Conservation (phyloP, 2,797 vertebrate species). For the Anisognathus igniventris region DNA sequence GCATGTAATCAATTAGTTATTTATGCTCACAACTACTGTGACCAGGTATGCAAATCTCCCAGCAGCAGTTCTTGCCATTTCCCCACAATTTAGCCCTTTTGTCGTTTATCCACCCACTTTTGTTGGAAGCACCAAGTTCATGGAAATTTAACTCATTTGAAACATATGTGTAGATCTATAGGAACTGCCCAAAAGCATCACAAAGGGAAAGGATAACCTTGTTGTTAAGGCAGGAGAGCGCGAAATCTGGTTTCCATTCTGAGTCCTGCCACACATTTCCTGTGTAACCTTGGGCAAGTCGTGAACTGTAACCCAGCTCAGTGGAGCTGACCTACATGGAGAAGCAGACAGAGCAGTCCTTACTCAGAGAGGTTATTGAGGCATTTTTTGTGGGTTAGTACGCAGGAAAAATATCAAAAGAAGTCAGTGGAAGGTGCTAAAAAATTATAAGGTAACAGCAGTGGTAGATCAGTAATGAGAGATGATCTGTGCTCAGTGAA, state of each 20-base stretch:
- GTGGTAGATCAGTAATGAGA: neutral
- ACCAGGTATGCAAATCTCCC: slow-evolving; percentile 45
- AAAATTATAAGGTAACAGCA: neutral
- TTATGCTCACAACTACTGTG: slow-evolving; percentile 7
- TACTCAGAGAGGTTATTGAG: neutral
- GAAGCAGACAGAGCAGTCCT: slow-evolving; percentile 7
- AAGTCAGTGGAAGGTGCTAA: neutral
- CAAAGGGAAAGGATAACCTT: slow-evolving; percentile 60
- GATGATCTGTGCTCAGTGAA: rapidly evolving
- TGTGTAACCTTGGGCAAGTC: slow-evolving; percentile 61
- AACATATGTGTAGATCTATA: slow-evolving; percentile 42
- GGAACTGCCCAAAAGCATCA: slow-evolving; percentile 4
- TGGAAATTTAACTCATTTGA: slow-evolving; percentile 62
- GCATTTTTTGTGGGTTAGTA: neutral
- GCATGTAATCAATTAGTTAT: slow-evolving; percentile 44
- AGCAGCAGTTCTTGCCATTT: slow-evolving; percentile 6
- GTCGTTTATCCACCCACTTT: neutral
- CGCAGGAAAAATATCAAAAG: neutral
- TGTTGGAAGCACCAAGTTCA: slow-evolving; percentile 3
- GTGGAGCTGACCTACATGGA: slow-evolving; percentile 29
- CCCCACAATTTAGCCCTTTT: neutral
- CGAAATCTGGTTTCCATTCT: slow-evolving; percentile 66
- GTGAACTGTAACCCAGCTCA: slow-evolving; percentile 55
- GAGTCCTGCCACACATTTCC: slow-evolving; percentile 61
- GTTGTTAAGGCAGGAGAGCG: slow-evolving; percentile 55